Percentiles rank a stretch among this genome's conserved stretches.
Evolutionary conservation across 2,113 vertebrate species (phyloP).

Genomic region (Potamarius usumacintae): DNA sequence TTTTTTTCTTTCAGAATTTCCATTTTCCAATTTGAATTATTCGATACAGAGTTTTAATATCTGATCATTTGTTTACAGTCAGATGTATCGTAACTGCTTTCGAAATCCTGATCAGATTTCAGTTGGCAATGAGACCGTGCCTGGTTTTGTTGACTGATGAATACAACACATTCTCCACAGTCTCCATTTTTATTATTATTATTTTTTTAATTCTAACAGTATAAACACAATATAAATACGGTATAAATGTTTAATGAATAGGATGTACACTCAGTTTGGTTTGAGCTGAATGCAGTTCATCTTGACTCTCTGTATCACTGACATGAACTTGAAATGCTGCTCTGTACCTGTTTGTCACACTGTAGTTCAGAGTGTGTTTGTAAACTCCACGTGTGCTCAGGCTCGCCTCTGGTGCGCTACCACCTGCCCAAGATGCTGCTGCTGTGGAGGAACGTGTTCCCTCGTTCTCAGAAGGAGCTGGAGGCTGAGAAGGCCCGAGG

Average conservation of each 20-base stretch:
- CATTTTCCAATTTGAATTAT: neutral
- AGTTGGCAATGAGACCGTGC: neutral
- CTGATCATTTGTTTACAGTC: neutral
- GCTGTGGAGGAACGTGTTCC: conserved; percentile 96
- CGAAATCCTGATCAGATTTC: neutral
- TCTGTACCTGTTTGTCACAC: too few species aligned
- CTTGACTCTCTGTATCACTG: neutral
- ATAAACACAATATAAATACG: neutral
- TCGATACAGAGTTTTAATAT: neutral
- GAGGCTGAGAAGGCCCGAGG: conserved; percentile 96
- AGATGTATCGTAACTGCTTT: neutral
- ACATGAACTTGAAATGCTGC: too few species aligned
- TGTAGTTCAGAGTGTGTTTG: neutral
- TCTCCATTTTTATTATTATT: too few species aligned
- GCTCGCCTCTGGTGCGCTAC: conserved; percentile 92
- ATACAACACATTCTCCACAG: neutral
- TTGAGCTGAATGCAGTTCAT: neutral
- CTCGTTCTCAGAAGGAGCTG: conserved; percentile 94
- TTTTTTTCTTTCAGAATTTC: too few species aligned
- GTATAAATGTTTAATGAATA: neutral
- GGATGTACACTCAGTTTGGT: neutral
- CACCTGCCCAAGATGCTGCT: conserved; percentile 98
- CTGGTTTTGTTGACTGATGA: neutral
- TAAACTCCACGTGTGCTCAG: conserved; percentile 62
- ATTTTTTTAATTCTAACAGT: neutral